Conservation (phyloP, 2,888 invertebrate species). For the Pediacus dermestoides region DNA sequence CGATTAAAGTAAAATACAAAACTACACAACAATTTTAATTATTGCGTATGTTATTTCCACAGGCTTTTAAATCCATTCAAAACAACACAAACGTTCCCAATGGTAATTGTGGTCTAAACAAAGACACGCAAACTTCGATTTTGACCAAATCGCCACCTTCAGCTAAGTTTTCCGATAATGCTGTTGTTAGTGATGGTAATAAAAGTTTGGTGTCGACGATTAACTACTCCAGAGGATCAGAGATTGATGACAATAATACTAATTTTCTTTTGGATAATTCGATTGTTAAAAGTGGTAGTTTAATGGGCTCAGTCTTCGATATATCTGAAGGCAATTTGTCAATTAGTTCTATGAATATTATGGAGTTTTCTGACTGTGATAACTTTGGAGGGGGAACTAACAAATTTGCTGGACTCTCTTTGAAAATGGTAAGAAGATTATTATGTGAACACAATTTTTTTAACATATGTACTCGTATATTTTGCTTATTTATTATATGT, state of each 20-base stretch:
- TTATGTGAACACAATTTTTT: conserved; percentile 10
- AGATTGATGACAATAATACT: conserved; percentile 14
- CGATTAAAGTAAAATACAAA: no score
- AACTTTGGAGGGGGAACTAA: conserved; percentile 25
- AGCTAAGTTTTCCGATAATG: not conserved
- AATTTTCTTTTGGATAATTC: no score
- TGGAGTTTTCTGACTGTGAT: conserved; percentile 16
- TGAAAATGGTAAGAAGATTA: conserved; percentile 47
- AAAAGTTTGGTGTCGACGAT: conserved; percentile 28
- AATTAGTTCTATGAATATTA: not conserved
- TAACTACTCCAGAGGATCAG: conserved; percentile 42
- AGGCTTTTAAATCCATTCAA: no score
- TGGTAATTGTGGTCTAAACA: no score
- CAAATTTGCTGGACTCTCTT: conserved; percentile 38
- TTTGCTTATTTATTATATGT: no score
- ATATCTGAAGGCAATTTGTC: not conserved
- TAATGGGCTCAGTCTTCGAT: not conserved
- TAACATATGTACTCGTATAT: not conserved
- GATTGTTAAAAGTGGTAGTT: not conserved
- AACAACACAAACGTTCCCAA: no score
- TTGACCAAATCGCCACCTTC: conserved; percentile 12
- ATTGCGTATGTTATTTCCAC: no score
- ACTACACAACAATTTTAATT: no score
- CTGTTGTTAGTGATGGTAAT: not conserved
- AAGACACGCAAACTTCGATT: conserved; percentile 41